These are phyloP conservation scores for Drosophila neotestacea DNA, from an alignment of 2,888 invertebrate genomes.

Conservation along the genomic window DNA sequence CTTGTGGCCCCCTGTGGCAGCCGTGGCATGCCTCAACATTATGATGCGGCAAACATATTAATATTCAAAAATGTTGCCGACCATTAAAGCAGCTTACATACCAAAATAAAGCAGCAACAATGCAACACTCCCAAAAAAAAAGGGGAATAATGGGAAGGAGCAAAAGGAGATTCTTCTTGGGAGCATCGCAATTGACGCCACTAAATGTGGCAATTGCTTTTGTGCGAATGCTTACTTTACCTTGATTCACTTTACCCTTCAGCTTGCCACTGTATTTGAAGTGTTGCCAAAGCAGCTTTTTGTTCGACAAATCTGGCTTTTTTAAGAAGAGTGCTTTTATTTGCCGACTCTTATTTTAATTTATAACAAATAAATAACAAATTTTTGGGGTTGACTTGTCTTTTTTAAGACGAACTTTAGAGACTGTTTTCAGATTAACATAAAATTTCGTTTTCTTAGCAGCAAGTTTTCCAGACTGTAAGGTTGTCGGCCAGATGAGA, in stretches of 20 bases:
- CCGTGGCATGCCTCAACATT: conserved; percentile 12
- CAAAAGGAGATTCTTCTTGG: background rate
- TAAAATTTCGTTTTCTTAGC: no score
- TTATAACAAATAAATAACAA: no score
- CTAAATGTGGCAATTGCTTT: conserved; percentile 52
- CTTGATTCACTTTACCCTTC: conserved; percentile 56
- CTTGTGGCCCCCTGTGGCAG: conserved; percentile 4
- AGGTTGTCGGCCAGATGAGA: no score
- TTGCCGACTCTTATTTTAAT: no score
- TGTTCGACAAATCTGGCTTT: no score
- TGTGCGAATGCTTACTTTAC: conserved; percentile 51
- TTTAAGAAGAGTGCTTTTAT: no score
- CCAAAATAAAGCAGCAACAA: conserved; percentile 18
- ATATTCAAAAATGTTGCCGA: conserved; percentile 77
- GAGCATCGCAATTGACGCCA: conserved; percentile 39
- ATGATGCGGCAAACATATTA: conserved; percentile 63
- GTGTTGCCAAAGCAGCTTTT: no score
- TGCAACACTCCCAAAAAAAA: background rate
- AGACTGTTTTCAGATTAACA: no score
- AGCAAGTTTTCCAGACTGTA: no score
- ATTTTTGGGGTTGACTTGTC: no score
- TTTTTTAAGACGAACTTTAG: no score
- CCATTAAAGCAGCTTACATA: conserved; percentile 72
- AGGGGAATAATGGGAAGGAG: conserved; percentile 1
- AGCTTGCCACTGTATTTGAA: background rate